Evolutionary conservation across 2,113 vertebrate genomes (phyloP).

Genomic region (Hippotragus niger): DNA sequence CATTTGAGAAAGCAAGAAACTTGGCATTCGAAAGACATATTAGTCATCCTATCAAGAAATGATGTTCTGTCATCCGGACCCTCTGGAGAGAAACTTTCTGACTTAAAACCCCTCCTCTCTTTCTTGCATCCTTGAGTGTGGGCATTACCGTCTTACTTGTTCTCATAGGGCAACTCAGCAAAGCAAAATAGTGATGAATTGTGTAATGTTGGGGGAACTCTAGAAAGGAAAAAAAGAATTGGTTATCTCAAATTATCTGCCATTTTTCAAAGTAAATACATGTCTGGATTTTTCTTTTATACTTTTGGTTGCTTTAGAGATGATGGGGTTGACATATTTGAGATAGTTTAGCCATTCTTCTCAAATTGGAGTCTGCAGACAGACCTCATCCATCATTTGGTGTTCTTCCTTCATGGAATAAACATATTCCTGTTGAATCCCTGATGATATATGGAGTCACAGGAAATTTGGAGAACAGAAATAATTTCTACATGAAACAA

Average conservation of each 20-base stretch:
- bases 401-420: not conserved
- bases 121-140: not conserved
- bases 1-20: not conserved
- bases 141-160: not conserved
- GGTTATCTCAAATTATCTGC: not conserved
- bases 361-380: not conserved
- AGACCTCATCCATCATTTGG: not conserved
- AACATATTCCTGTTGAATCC: not conserved
- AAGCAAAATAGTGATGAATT: conserved; percentile 12
- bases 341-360: not conserved
- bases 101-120: not conserved
- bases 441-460: not conserved
- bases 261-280: conserved; percentile 1
- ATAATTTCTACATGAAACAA: not conserved
- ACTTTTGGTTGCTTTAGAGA: conserved; percentile 5
- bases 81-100: not conserved
- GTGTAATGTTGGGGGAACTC: not conserved
- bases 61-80: not conserved
- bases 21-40: not conserved
- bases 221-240: not conserved
- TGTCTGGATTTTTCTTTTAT: conserved; percentile 42
- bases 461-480: not conserved
- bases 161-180: not conserved
- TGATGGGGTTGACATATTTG: not conserved
- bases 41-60: not conserved